Percentiles rank a stretch among this genome's conserved stretches.
Evolutionary conservation across 2,888 invertebrate genomes (phyloP).

Genomic region (Oscheius sp.): DNA sequence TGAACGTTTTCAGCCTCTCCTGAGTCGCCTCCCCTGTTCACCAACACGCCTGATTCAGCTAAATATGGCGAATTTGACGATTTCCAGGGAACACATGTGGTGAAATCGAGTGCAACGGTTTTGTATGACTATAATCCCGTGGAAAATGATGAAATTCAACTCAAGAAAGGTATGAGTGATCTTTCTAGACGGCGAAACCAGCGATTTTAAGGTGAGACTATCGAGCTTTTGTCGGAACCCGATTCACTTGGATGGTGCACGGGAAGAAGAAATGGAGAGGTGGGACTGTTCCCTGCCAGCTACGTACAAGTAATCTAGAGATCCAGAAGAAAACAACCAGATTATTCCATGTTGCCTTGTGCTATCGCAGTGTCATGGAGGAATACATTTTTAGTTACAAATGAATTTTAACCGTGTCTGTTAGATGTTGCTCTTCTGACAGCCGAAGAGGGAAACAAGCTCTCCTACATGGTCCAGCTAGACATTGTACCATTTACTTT

Average conservation of each 20-base stretch:
- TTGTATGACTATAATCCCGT: constrained; percentile 70
- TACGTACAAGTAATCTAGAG: constrained; percentile 60
- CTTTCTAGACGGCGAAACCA: not conserved
- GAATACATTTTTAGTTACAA: constrained; percentile 17
- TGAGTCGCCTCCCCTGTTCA: constrained; percentile 38
- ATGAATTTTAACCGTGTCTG: constrained; percentile 19
- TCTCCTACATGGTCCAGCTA: constrained; percentile 29
- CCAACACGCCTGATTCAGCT: constrained; percentile 59
- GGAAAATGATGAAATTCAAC: constrained; percentile 68
- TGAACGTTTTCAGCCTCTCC: not conserved
- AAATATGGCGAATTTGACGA: constrained; percentile 64
- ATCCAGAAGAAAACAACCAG: not conserved
- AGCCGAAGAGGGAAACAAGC: constrained; percentile 20
- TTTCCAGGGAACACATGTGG: constrained; percentile 53
- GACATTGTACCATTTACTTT: not conserved
- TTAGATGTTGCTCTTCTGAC: constrained; percentile 20
- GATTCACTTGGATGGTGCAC: constrained; percentile 71
- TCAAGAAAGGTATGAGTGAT: constrained; percentile 58
- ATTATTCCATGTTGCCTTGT: constrained; percentile 4
- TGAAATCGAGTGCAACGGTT: constrained; percentile 48
- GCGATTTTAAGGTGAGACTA: constrained; percentile 56
- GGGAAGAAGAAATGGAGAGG: constrained; percentile 52
- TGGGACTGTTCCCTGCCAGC: constrained; percentile 69
- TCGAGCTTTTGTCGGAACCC: constrained; percentile 69
- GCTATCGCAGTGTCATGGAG: constrained; percentile 30